Conservation (phyloP, 2,888 invertebrate genomes). For the Philaethria dido region DNA sequence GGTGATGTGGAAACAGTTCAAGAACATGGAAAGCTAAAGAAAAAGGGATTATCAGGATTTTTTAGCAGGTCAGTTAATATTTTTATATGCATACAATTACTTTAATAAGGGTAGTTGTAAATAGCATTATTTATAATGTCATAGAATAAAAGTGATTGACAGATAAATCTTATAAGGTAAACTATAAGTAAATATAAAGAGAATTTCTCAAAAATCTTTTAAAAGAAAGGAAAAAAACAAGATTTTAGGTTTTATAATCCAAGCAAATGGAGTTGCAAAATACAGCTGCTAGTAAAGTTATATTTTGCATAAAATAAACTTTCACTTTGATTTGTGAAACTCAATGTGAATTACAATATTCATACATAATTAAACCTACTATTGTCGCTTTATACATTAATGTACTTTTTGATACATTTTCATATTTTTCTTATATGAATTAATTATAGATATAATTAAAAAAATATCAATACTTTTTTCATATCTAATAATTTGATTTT, state of each 20-base stretch:
- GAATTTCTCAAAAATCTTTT: too few relatives aligned
- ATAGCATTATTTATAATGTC: too few relatives aligned
- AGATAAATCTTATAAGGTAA: too few relatives aligned
- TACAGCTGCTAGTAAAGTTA: constrained; percentile 7
- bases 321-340: constrained; percentile 15
- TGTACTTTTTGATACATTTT: neutral
- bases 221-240: too few relatives aligned
- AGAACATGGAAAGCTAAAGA: constrained; percentile 79
- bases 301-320: constrained; percentile 24
- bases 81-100: neutral
- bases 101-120: neutral
- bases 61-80: constrained; percentile 82
- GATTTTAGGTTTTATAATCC: too few relatives aligned
- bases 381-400: neutral
- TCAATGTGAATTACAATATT: constrained; percentile 10
- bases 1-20: constrained; percentile 59
- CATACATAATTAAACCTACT: constrained; percentile 21
- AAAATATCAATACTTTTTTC: too few relatives aligned
- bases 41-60: constrained; percentile 85
- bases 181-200: too few relatives aligned
- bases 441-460: too few relatives aligned
- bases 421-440: too few relatives aligned
- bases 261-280: too few relatives aligned
- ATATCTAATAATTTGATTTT: too few relatives aligned
- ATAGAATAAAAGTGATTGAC: too few relatives aligned